These are phyloP conservation scores for Scomber japonicus DNA, from an alignment of 2,113 vertebrate species.

Conservation along the genomic window DNA sequence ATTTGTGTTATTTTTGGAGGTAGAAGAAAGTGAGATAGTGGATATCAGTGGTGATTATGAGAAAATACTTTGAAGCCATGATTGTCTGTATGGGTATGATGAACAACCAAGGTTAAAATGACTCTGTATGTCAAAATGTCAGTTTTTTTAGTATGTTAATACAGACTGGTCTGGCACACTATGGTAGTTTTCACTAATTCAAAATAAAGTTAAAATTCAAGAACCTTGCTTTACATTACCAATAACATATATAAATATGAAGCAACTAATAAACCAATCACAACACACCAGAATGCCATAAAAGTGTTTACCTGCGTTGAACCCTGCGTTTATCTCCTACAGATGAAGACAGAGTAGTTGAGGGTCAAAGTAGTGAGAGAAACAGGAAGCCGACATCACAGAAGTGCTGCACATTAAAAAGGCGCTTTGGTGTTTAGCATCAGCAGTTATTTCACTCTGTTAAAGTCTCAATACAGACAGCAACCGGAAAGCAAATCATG, in stretches of 20 bases:
- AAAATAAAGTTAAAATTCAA: no score
- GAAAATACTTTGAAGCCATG: background rate
- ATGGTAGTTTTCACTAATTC: background rate
- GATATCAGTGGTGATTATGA: no score
- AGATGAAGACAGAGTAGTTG: constrained; percentile 81
- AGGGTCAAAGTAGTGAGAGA: constrained; percentile 59
- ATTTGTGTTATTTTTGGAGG: no score
- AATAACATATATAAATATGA: background rate
- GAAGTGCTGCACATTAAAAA: constrained; percentile 2
- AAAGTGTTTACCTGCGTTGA: constrained; percentile 86
- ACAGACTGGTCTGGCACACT: background rate
- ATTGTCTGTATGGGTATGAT: background rate
- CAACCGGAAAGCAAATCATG: constrained; percentile 25
- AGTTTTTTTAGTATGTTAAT: constrained; percentile 1
- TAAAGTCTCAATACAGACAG: constrained; percentile 4
- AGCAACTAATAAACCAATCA: background rate
- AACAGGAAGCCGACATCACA: constrained; percentile 44
- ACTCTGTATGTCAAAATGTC: background rate
- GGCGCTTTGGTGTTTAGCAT: background rate
- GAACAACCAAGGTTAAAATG: background rate
- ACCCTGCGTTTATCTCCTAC: constrained; percentile 89
- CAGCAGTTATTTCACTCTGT: background rate
- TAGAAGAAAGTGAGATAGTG: no score
- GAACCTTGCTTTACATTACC: background rate
- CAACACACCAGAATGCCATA: constrained; percentile 4